These are phyloP conservation scores for Piprites chloris DNA, from an alignment of 2,113 vertebrate genomes.

Conservation along the genomic window DNA sequence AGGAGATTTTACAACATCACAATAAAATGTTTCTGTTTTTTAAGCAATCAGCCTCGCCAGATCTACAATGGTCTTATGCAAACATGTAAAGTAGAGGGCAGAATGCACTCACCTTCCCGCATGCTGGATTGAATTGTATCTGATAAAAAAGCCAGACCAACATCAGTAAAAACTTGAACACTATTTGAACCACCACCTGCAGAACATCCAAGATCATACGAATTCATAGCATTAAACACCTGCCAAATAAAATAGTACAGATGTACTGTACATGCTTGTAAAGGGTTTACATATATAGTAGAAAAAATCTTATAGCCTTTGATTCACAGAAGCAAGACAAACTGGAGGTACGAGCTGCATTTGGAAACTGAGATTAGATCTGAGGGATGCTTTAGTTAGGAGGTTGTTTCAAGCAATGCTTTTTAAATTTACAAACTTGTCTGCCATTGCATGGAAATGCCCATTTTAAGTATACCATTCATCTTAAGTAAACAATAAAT, in stretches of 20 bases:
- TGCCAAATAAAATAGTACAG: conserved; percentile 36
- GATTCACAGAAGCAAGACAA: neutral
- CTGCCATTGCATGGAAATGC: neutral
- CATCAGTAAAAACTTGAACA: conserved; percentile 66
- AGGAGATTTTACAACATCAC: neutral
- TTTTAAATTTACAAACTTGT: neutral
- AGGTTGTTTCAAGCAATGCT: neutral
- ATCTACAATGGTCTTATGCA: neutral
- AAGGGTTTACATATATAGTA: neutral
- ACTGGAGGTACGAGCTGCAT: neutral
- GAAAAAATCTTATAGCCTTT: neutral
- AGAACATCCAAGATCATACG: conserved; percentile 80
- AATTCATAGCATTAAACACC: conserved; percentile 80
- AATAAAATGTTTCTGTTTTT: neutral
- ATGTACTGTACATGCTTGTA: neutral
- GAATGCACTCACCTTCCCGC: neutral
- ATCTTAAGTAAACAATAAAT: neutral
- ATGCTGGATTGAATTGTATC: neutral
- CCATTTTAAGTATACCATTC: neutral
- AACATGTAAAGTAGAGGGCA: neutral
- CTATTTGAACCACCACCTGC: conserved; percentile 67
- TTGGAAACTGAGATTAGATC: neutral
- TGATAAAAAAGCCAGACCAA: conserved; percentile 64
- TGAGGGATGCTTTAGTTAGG: neutral
- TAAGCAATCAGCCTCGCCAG: neutral